Conservation (phyloP, 2,888 invertebrate genomes). For the Galeruca laticollis region DNA sequence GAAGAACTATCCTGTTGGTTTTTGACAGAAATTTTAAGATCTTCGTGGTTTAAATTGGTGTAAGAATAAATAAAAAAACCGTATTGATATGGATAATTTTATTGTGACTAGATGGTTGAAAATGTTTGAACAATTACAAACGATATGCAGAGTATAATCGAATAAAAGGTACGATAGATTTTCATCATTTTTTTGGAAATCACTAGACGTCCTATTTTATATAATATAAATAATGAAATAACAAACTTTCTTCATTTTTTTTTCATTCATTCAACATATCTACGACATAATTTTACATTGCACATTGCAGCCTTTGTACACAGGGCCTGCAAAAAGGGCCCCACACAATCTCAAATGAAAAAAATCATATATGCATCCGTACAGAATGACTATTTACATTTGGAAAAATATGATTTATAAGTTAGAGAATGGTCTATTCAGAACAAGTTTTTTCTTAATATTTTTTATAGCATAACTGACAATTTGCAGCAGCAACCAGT, state of each 20-base stretch:
- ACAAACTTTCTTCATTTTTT: conserved; percentile 38
- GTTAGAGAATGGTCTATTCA: background rate
- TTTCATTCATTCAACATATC: conserved; percentile 34
- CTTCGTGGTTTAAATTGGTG: background rate
- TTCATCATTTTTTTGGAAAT: conserved; percentile 50
- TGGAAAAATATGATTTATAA: conserved; percentile 3
- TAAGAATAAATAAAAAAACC: background rate
- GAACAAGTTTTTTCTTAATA: background rate
- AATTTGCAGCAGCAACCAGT: too few relatives aligned
- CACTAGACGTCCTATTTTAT: conserved; percentile 60
- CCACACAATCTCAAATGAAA: conserved; percentile 51
- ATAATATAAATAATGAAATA: conserved; percentile 57
- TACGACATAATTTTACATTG: conserved; percentile 60
- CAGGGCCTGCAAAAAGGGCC: conserved; percentile 55
- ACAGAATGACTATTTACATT: conserved; percentile 26
- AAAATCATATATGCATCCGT: conserved; percentile 36
- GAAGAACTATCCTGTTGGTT: too few relatives aligned
- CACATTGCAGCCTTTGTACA: conserved; percentile 63
- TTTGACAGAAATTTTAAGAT: too few relatives aligned
- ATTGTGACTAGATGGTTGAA: conserved; percentile 79
- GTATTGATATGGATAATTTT: conserved; percentile 62
- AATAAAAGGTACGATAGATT: conserved; percentile 57
- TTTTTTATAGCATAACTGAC: too few relatives aligned
- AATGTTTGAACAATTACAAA: conserved; percentile 73
- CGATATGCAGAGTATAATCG: conserved; percentile 68